A percentile compares a stretch with the other conserved stretches of the same genome.
Evolutionary conservation across 35 echinoderm and acorn worm genomes (phyloP).

Genomic region (Apostichopus parvimensis): DNA sequence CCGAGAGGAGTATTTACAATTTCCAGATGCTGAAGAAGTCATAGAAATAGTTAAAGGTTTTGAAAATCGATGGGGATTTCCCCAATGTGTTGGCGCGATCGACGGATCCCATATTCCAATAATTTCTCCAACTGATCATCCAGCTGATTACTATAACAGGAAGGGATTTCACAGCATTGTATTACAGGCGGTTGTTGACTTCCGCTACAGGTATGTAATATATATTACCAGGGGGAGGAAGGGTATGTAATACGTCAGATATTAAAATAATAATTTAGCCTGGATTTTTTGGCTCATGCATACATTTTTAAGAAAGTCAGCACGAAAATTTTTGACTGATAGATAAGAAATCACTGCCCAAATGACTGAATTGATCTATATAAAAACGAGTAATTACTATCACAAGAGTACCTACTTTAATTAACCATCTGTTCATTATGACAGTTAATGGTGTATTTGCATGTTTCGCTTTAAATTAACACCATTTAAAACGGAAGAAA

Average conservation of each 20-base stretch:
- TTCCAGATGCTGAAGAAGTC: constrained; percentile 44
- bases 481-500: too few species aligned
- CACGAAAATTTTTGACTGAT: too few species aligned
- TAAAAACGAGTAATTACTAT: too few species aligned
- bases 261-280: too few species aligned
- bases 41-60: constrained; percentile 37
- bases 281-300: too few species aligned
- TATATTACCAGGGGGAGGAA: not conserved
- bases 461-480: too few species aligned
- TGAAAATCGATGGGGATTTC: constrained; percentile 39
- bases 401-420: too few species aligned
- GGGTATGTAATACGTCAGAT: not conserved
- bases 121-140: constrained; percentile 24
- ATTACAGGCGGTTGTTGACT: constrained; percentile 51
- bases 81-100: constrained; percentile 57
- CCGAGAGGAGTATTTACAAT: constrained; percentile 15
- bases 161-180: constrained; percentile 55
- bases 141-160: constrained; percentile 62
- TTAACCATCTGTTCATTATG: too few species aligned
- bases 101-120: constrained; percentile 63
- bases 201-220: constrained; percentile 15
- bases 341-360: too few species aligned
- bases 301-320: too few species aligned
- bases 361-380: too few species aligned
- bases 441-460: too few species aligned